These are phyloP conservation scores for Rotaria sp. DNA, from an alignment of 2,888 invertebrate species.

Conservation along the genomic window DNA sequence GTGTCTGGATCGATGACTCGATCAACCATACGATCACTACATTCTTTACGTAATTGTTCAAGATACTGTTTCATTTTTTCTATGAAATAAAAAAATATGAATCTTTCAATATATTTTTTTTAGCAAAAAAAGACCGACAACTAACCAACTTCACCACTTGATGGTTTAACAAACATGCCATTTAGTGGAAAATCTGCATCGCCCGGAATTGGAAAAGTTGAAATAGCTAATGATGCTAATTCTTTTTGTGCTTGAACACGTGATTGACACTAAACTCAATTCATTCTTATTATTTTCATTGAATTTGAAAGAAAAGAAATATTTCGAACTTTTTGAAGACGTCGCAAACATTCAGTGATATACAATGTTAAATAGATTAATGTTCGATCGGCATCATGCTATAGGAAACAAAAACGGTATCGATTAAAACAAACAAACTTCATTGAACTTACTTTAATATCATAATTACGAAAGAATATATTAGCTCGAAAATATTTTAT, in stretches of 20 bases:
- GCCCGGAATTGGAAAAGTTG: slow-evolving; percentile 87
- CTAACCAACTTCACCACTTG: slow-evolving; percentile 69
- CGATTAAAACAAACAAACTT: no score
- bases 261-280: slow-evolving; percentile 64
- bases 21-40: slow-evolving; percentile 79
- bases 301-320: not conserved
- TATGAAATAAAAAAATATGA: not conserved
- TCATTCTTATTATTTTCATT: no score
- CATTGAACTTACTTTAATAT: slow-evolving; percentile 71
- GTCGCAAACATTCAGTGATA: slow-evolving; percentile 91
- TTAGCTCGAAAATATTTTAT: slow-evolving; percentile 95
- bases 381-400: slow-evolving; percentile 91
- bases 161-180: slow-evolving; percentile 83
- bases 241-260: slow-evolving; percentile 78
- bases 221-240: slow-evolving; percentile 85
- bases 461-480: slow-evolving; percentile 95
- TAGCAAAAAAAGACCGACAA: not conserved
- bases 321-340: slow-evolving; percentile 66
- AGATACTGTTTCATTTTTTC: slow-evolving; percentile 85
- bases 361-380: slow-evolving; percentile 93
- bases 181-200: slow-evolving; percentile 90
- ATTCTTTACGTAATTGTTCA: slow-evolving; percentile 87
- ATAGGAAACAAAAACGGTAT: slow-evolving; percentile 41
- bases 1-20: slow-evolving; percentile 65
- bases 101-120: slow-evolving; percentile 35